Base-by-base conservation (phyloP, 30 jellyfish, hydroid and myxozoan genomes). In the Aurelia coerulea region DNA sequence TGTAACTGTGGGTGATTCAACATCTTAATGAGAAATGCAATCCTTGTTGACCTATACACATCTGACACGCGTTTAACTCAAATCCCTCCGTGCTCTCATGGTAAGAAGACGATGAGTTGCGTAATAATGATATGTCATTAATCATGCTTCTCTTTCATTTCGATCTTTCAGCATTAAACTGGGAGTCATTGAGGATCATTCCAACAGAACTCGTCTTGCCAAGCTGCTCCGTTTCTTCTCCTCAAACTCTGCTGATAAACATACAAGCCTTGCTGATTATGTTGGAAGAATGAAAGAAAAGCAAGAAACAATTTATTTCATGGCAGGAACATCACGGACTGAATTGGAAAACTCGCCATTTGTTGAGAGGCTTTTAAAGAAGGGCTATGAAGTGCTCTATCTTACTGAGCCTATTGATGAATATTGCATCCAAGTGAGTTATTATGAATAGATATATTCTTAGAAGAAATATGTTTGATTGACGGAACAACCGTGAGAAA, bases 371-470 rank as follows among this genome's bases (percentile, higher is more conserved):
- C 90, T 96, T n/a, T 67, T 91, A 87, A 87, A 85, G 81, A 88
- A 86, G 49, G 99, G 99, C 39, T 96, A 92, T 73, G 99, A 96
- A 83, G 98, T 96, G 10, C 73, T 96, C 87, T 96, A 88, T 88
- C 81, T 96, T 64, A 89, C 88, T 54, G 99, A 96, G 51, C 98
- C 98, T 35, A 97, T 96, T 68, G 99, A 96, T 85, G 99, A 96
- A 63, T 92, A 92, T 85, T 89, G 97, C 66, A 85, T 96, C n/a
- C 96, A 91, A 91, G 97, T 84, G 65, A 14, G 79, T 3, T 39
- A 63, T 9, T 19, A 12, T 58, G 54, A 4, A 39, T 12, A 41
- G 17, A 11, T 31, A 16, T 19, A 5, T 5, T 46, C 56, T 46
- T 46, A 46, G 56, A 46, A 46, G 56, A 6, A 5, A 46, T 6